A percentile compares a stretch with the other conserved stretches of the same genome.
Conservation (phyloP, 2,797 vertebrate genomes). For the Miichthys miiuy region DNA sequence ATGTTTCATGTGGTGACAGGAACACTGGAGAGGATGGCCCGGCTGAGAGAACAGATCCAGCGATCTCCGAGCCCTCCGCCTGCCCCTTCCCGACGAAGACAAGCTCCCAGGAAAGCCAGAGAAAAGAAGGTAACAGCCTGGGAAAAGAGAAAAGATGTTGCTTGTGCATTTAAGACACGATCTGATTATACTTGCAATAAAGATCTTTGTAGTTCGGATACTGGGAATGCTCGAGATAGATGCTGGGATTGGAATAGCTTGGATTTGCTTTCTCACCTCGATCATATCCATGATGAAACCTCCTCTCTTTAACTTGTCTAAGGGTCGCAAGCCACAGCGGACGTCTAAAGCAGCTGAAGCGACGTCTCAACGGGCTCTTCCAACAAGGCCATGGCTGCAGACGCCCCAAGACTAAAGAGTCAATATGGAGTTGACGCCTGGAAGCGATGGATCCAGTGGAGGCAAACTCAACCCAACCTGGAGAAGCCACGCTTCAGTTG, state of each 20-base stretch:
- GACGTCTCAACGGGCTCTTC: slow-evolving; percentile 40
- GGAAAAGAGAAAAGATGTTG: background rate
- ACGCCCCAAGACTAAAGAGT: slow-evolving; percentile 86
- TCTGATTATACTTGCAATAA: background rate
- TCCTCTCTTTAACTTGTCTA: background rate
- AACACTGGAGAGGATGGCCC: slow-evolving; percentile 71
- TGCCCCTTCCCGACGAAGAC: slow-evolving; percentile 63
- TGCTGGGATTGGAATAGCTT: too few relatives aligned
- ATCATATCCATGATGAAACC: background rate
- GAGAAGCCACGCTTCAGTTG: slow-evolving; percentile 90
- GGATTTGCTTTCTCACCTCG: background rate
- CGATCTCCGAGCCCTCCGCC: slow-evolving; percentile 35
- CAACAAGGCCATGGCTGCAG: slow-evolving; percentile 5
- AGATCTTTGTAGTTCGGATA: background rate
- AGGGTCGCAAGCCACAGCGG: slow-evolving; percentile 67
- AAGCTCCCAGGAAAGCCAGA: slow-evolving; percentile 86
- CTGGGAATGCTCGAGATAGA: background rate
- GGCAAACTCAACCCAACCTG: slow-evolving; percentile 90
- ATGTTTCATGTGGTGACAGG: slow-evolving; percentile 46
- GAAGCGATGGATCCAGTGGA: slow-evolving; percentile 96
- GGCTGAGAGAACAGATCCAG: slow-evolving; percentile 28
- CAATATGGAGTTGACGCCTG: slow-evolving; percentile 96
- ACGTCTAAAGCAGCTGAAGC: slow-evolving; percentile 61
- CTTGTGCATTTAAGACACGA: too few relatives aligned
- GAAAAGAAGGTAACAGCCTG: slow-evolving; percentile 88